phyloP scores from a whole-genome alignment of 2,888 invertebrate species.

The Onthophagus sagittarius region DNA sequence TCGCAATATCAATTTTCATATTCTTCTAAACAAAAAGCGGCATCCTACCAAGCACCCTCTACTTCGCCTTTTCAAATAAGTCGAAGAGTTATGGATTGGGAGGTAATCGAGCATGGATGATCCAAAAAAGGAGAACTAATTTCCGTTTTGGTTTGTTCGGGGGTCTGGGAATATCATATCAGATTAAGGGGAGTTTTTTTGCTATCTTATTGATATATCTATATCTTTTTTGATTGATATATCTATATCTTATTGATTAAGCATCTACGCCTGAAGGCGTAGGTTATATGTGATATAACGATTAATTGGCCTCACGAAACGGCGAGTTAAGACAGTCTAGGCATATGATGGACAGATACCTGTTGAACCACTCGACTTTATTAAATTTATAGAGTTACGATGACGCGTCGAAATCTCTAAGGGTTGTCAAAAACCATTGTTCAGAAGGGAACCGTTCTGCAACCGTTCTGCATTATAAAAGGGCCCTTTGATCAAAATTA shows the following conservation, averaged over 20 bases:
- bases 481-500: constrained; percentile 12
- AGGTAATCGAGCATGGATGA: neutral
- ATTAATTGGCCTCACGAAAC: neutral
- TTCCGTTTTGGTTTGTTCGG: neutral
- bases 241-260: neutral
- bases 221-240: neutral
- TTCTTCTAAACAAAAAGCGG: neutral
- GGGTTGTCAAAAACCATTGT: neutral
- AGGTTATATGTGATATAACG: neutral
- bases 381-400: neutral
- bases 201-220: neutral
- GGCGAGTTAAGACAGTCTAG: neutral
- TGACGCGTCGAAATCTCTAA: neutral
- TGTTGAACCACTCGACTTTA: neutral
- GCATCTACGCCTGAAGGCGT: neutral
- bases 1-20: neutral
- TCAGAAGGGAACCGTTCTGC: neutral
- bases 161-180: neutral
- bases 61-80: neutral
- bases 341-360: neutral
- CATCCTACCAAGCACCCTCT: neutral
- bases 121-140: neutral
- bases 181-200: neutral
- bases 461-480: constrained; percentile 12
- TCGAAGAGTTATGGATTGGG: neutral